Evolutionary conservation across 2,888 invertebrate species (phyloP), one percentile per base, ranked within the genome.

Genomic region (Protophormia terraenovae): DNA sequence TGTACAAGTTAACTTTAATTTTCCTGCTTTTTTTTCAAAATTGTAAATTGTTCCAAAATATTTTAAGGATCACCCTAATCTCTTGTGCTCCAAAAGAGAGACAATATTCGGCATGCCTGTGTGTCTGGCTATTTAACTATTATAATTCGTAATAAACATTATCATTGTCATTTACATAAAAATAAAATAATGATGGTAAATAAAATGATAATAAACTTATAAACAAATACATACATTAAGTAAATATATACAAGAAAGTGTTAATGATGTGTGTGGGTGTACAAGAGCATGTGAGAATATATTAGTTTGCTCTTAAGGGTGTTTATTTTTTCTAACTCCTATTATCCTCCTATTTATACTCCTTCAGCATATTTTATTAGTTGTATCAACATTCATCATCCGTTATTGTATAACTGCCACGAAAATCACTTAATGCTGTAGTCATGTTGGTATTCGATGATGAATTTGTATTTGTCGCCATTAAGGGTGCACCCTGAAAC

Each of bases 401-500:
- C 41, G 90, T 91, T 86, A 92, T 92, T 86, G 91, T 90, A 75
- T 92, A 93, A 87, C 91, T 90, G 83, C 91, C 91, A 67, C 92
- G 92, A 87, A 92, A 92, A 88, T 93, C 93, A 87, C 91, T 92
- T 87, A 93, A 86, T 76, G 93, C 91, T 84, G 93, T 92, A 35
- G 53, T 79, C 35, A 79, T 78, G 62, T 85, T 82, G 77, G 89
- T 90, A 88, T 91, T 91, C 53, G 91, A 78, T 19, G 92, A 89
- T 41, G 92, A 91, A 86, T 89, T 93, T 89, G 91, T 91, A 45
- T 77, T 24, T 27, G 72, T 35, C 5, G 58, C 58, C 91, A 91
- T 91, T 88, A 90, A 90, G 85, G 90, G 93, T 86, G 96, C 95
- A 6, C 95, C 95, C 89, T 96, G 95, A 72, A 96, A 94, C 86